phyloP scores from a whole-genome alignment of 1,140 invertebrate genomes.

The Diabrotica undecimpunctata region DNA sequence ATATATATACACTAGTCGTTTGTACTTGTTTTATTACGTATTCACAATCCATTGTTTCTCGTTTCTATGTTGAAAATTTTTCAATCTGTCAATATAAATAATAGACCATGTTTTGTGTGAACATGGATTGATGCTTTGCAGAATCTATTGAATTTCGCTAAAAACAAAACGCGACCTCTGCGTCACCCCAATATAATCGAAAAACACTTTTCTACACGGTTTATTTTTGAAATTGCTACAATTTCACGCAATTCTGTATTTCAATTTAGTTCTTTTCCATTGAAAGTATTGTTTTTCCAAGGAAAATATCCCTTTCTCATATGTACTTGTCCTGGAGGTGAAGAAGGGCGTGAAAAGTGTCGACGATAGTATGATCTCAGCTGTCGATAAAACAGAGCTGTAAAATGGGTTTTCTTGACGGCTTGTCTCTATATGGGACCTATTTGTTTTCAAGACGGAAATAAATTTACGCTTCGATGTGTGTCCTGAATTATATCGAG shows the following conservation, averaged over 20 bases:
- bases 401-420: conserved; percentile 2
- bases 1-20: too few relatives aligned
- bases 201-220: conserved; percentile 17
- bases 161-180: background rate
- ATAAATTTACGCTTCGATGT: background rate
- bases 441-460: background rate
- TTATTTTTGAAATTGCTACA: conserved; percentile 14
- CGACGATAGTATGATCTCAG: conserved; percentile 4
- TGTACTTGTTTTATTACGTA: too few relatives aligned
- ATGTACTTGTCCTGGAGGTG: conserved; percentile 17
- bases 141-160: too few relatives aligned
- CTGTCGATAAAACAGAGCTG: conserved; percentile 16
- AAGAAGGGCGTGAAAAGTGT: conserved; percentile 19
- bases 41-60: too few relatives aligned
- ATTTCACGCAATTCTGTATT: conserved; percentile 12
- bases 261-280: conserved; percentile 17
- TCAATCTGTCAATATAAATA: too few relatives aligned
- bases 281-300: conserved; percentile 15
- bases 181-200: conserved; percentile 4
- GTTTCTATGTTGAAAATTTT: too few relatives aligned
- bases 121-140: too few relatives aligned
- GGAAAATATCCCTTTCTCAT: conserved; percentile 19
- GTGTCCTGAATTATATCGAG: background rate
- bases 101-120: too few relatives aligned
- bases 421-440: conserved; percentile 1